Evolutionary conservation across 2,113 vertebrate species (phyloP).

Genomic region (Propithecus coquereli): DNA sequence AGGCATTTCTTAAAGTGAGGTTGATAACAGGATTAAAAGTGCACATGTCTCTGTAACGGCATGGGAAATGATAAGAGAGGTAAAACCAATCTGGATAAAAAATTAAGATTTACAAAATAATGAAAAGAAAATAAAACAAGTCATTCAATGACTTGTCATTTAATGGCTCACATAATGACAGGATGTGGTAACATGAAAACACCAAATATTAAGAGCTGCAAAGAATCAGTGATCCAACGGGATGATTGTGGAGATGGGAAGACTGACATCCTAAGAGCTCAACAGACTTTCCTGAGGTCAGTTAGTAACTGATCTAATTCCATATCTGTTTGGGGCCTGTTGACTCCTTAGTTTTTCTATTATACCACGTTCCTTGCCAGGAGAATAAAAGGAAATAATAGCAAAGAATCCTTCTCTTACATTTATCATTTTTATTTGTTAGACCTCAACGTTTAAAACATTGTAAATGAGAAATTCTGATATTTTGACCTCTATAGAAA

Average conservation of each 20-base stretch:
- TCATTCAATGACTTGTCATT: not conserved
- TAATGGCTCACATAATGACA: not conserved
- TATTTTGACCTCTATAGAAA: not conserved
- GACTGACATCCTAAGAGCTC: not conserved
- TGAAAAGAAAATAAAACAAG: not conserved
- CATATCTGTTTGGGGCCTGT: not conserved
- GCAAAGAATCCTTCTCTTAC: not conserved
- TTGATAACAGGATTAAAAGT: not conserved
- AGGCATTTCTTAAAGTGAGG: not conserved
- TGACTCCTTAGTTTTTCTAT: not conserved
- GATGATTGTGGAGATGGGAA: not conserved
- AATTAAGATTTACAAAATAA: not conserved
- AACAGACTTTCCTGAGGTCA: not conserved
- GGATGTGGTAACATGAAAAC: not conserved
- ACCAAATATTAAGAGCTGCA: not conserved
- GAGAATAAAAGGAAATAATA: conserved; percentile 15
- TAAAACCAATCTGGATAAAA: not conserved
- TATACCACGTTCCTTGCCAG: not conserved
- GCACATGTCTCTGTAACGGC: not conserved
- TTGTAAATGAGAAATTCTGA: not conserved
- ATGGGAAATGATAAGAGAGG: not conserved
- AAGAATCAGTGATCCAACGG: not conserved
- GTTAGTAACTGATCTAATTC: not conserved
- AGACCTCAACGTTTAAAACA: not conserved
- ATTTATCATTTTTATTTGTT: not conserved